These are phyloP conservation scores for Marmota flaviventris DNA, from an alignment of 2,113 vertebrate genomes.

Conservation along the genomic window DNA sequence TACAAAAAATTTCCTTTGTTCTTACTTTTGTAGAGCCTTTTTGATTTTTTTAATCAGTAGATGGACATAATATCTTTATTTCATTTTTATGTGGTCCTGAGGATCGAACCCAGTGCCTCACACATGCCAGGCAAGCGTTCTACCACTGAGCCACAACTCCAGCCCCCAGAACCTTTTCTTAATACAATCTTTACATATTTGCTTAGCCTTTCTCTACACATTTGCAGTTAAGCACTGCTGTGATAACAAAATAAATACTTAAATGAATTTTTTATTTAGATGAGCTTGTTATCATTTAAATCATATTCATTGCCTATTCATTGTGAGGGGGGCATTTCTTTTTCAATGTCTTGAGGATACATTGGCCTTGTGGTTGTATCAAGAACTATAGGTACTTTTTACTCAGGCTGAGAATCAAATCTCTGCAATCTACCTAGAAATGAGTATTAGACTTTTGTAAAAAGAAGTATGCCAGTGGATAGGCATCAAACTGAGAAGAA, in stretches of 20 bases:
- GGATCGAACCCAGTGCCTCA: no score
- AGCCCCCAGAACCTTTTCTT: not conserved
- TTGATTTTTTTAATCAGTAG: no score
- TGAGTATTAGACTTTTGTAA: not conserved
- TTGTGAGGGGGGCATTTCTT: rapidly evolving
- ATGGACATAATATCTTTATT: no score
- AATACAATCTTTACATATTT: not conserved
- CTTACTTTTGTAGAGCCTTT: not conserved
- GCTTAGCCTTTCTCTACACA: not conserved
- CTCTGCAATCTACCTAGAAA: not conserved
- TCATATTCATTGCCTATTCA: not conserved
- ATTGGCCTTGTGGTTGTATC: not conserved
- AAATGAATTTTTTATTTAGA: not conserved
- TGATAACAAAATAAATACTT: not conserved
- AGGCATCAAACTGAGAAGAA: not conserved
- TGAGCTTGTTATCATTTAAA: not conserved
- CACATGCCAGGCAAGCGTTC: no score
- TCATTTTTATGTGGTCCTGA: no score
- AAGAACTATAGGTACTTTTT: not conserved
- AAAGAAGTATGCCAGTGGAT: not conserved
- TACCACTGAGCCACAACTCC: no score
- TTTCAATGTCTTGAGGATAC: not conserved
- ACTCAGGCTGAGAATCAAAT: not conserved
- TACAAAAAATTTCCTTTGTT: not conserved
- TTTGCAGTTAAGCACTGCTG: not conserved